Conservation (phyloP, 2,888 invertebrate species). For the Atherix ibis region DNA sequence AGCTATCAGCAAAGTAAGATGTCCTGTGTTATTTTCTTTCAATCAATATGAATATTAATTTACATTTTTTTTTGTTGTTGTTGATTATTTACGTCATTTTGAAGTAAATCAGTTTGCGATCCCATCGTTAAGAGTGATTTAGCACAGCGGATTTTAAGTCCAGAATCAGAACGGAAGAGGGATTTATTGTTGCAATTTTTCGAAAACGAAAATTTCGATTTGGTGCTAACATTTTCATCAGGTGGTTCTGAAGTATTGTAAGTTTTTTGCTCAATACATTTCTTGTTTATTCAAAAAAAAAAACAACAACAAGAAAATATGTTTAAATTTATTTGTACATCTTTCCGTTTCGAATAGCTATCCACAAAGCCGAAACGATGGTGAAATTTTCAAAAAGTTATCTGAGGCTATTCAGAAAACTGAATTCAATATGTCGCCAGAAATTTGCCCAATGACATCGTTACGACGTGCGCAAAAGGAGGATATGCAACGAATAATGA, state of each 20-base stretch:
- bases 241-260: slow-evolving; percentile 51
- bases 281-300: not conserved
- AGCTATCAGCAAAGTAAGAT: slow-evolving; percentile 24
- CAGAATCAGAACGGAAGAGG: slow-evolving; percentile 20
- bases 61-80: not conserved
- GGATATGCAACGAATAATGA: slow-evolving; percentile 37
- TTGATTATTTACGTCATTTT: no score
- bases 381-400: slow-evolving; percentile 22
- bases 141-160: slow-evolving; percentile 43
- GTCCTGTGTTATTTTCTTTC: not conserved
- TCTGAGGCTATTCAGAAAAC: slow-evolving; percentile 23
- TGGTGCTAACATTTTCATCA: slow-evolving; percentile 57
- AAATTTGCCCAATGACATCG: slow-evolving; percentile 20
- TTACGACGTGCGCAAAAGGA: slow-evolving; percentile 20
- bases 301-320: not conserved
- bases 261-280: slow-evolving; percentile 14
- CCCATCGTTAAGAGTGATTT: slow-evolving; percentile 38
- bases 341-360: slow-evolving; percentile 13
- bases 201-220: slow-evolving; percentile 48
- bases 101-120: slow-evolving; percentile 28
- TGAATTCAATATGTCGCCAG: slow-evolving; percentile 21
- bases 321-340: not conserved
- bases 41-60: not conserved
- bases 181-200: slow-evolving; percentile 46
- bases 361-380: slow-evolving; percentile 16